These are phyloP conservation scores for Adelosebastes latens DNA, from an alignment of 2,797 vertebrate species.

Conservation along the genomic window DNA sequence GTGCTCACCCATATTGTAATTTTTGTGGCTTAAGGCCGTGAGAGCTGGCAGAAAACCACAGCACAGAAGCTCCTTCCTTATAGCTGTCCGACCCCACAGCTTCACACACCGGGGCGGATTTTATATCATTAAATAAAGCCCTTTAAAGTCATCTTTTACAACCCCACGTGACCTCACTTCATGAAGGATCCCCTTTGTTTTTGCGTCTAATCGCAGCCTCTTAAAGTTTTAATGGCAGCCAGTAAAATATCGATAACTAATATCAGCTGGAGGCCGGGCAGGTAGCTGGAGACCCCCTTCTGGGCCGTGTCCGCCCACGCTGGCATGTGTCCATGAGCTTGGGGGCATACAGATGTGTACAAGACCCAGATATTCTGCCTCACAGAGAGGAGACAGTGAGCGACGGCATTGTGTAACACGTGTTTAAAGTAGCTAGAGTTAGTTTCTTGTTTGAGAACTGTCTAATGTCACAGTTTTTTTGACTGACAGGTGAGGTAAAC, in stretches of 20 bases:
- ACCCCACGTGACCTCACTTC: slow-evolving; percentile 59
- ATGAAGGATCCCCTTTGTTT: slow-evolving; percentile 78
- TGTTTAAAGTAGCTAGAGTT: neutral
- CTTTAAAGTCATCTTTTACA: slow-evolving; percentile 75
- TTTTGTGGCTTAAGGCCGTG: slow-evolving; percentile 33
- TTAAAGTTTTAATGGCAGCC: slow-evolving; percentile 75
- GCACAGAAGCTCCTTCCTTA: slow-evolving; percentile 68
- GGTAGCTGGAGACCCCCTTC: slow-evolving; percentile 54
- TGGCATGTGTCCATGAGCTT: slow-evolving; percentile 52
- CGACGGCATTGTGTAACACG: neutral
- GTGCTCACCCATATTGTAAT: slow-evolving; percentile 12
- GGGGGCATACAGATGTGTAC: slow-evolving; percentile 52
- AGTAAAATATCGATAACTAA: slow-evolving; percentile 80
- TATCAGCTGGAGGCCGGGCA: slow-evolving; percentile 71
- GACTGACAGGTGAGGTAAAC: slow-evolving; percentile 55
- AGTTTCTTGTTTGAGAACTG: neutral
- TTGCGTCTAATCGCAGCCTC: slow-evolving; percentile 70
- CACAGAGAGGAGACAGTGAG: slow-evolving; percentile 6
- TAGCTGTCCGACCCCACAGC: slow-evolving; percentile 58
- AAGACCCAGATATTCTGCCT: slow-evolving; percentile 9
- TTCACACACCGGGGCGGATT: slow-evolving; percentile 61
- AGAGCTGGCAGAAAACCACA: slow-evolving; percentile 52
- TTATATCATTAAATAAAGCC: slow-evolving; percentile 71
- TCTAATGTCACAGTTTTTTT: slow-evolving; percentile 32
- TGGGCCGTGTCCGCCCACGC: slow-evolving; percentile 41